phyloP scores from a whole-genome alignment of 2,888 invertebrate genomes.

The Meganola albula region DNA sequence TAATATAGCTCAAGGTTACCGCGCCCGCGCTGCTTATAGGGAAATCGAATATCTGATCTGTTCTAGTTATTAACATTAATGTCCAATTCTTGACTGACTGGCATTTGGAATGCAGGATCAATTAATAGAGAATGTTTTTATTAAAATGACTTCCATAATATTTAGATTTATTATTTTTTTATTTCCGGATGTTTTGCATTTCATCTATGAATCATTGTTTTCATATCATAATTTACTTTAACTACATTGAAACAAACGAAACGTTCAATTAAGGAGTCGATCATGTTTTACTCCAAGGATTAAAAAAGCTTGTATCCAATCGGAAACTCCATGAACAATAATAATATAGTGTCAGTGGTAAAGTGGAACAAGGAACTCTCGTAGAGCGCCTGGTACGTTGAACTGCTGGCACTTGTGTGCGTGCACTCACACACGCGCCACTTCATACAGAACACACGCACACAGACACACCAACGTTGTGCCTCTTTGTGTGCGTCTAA shows the following conservation, averaged over 20 bases:
- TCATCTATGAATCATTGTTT: not conserved
- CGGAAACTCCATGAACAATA: constrained; percentile 69
- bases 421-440: constrained; percentile 35
- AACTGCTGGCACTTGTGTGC: constrained; percentile 55
- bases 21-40: constrained; percentile 22
- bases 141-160: constrained; percentile 16
- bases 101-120: constrained; percentile 20
- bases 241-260: too few species aligned
- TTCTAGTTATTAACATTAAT: constrained; percentile 17
- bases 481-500: constrained; percentile 38
- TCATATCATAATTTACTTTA: not conserved
- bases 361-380: constrained; percentile 78
- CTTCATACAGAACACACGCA: constrained; percentile 23
- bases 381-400: constrained; percentile 73
- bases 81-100: constrained; percentile 20
- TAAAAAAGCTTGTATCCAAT: constrained; percentile 26
- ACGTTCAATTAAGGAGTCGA: too few species aligned
- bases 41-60: constrained; percentile 15
- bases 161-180: not conserved
- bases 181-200: not conserved
- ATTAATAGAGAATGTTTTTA: constrained; percentile 24
- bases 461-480: constrained; percentile 22
- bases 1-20: not conserved
- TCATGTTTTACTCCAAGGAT: not conserved
- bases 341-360: constrained; percentile 73